Evolutionary conservation across 1,140 invertebrate species (phyloP).

Genomic region (Heliconius nattereri): DNA sequence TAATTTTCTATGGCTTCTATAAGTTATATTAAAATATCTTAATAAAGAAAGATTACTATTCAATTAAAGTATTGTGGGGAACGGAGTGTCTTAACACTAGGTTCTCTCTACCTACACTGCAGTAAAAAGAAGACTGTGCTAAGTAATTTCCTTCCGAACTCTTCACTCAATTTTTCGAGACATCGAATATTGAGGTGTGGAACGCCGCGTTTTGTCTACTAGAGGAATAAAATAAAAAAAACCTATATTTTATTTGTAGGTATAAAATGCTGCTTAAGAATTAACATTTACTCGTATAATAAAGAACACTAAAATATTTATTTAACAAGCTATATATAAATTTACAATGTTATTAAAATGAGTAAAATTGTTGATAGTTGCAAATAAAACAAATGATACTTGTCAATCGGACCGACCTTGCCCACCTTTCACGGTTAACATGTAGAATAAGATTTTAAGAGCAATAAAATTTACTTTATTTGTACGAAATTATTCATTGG

Average conservation of each 20-base stretch:
- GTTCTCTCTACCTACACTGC: too few relatives aligned
- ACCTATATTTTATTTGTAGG: too few relatives aligned
- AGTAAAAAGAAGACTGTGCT: too few relatives aligned
- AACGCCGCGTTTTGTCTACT: too few relatives aligned
- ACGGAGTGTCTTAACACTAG: too few relatives aligned
- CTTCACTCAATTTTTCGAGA: too few relatives aligned
- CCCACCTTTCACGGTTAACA: slow-evolving; percentile 28
- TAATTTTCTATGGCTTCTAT: slow-evolving; percentile 3
- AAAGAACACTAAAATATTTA: background rate
- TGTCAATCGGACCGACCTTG: slow-evolving; percentile 14
- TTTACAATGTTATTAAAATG: slow-evolving; percentile 17
- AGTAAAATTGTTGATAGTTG: slow-evolving; percentile 18
- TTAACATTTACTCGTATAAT: background rate
- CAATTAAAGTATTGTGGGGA: background rate
- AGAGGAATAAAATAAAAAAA: too few relatives aligned
- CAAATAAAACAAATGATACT: slow-evolving; percentile 19
- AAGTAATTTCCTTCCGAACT: too few relatives aligned
- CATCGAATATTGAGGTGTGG: too few relatives aligned
- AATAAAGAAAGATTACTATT: background rate
- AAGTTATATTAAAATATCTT: background rate
- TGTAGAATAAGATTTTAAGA: background rate
- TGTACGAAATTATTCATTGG: background rate
- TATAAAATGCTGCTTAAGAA: too few relatives aligned
- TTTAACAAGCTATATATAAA: background rate
- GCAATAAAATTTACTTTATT: background rate